phyloP scores from a whole-genome alignment of 35 echinoderm and acorn worm genomes.

The Antedon bifida region DNA sequence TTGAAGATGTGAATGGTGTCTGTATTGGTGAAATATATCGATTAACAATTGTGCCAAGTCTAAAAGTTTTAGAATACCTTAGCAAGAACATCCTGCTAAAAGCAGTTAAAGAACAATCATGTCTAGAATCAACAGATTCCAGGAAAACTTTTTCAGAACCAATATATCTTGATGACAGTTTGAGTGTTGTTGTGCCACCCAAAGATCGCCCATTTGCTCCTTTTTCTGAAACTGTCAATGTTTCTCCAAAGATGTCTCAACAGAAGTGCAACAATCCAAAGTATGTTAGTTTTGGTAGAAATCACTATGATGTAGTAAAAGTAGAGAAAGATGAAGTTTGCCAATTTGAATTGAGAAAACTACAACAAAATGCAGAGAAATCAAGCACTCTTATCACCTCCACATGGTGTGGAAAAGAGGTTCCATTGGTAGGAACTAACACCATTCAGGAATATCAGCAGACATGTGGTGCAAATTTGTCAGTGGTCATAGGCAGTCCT shows the following conservation, averaged over 20 bases:
- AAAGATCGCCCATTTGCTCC: conserved; percentile 36
- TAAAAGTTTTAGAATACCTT: conserved; percentile 9
- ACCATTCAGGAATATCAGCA: conserved; percentile 32
- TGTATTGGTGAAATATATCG: conserved; percentile 18
- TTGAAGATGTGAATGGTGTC: conserved; percentile 27
- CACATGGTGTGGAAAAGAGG: conserved; percentile 71
- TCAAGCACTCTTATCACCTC: conserved; percentile 46
- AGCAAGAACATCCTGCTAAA: background rate
- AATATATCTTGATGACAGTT: conserved; percentile 69
- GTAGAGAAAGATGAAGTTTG: conserved; percentile 17
- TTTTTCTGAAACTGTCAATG: conserved; percentile 13
- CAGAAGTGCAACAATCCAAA: conserved; percentile 39
- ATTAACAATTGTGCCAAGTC: conserved; percentile 12
- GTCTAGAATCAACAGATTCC: background rate
- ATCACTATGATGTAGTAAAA: conserved; percentile 16
- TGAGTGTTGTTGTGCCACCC: conserved; percentile 58
- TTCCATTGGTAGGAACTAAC: conserved; percentile 27
- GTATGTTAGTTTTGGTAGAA: conserved; percentile 54
- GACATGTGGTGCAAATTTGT: background rate
- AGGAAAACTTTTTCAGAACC: conserved; percentile 2
- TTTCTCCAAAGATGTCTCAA: conserved; percentile 37
- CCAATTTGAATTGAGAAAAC: conserved; percentile 38
- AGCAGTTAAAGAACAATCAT: background rate
- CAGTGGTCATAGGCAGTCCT: conserved; percentile 69
- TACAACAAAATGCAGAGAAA: background rate